Conservation (phyloP, 2,888 invertebrate genomes). For the Liodrosophila aerea region DNA sequence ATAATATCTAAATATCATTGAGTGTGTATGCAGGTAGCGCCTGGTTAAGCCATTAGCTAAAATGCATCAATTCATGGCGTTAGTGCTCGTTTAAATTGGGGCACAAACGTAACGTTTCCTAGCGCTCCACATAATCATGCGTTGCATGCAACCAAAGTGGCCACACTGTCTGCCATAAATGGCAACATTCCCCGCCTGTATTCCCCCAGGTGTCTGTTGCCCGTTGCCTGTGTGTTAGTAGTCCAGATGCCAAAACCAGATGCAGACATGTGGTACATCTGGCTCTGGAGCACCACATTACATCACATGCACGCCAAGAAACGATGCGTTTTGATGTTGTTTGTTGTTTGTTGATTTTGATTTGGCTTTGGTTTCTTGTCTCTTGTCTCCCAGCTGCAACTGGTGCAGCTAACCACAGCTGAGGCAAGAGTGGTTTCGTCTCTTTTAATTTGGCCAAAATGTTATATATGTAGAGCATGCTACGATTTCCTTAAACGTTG, state of each 20-base stretch:
- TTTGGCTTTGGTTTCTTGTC: conserved; percentile 7
- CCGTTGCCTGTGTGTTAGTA: conserved; percentile 18
- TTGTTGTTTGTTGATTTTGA: conserved; percentile 29
- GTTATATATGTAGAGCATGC: conserved; percentile 11
- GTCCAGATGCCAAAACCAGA: conserved; percentile 56
- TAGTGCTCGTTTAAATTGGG: conserved; percentile 34
- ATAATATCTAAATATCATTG: conserved; percentile 30
- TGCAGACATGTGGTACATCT: conserved; percentile 34
- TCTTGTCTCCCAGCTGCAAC: conserved; percentile 9
- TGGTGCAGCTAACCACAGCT: conserved; percentile 32
- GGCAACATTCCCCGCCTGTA: conserved; percentile 45
- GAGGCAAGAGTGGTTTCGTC: conserved; percentile 54
- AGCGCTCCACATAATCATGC: conserved; percentile 71
- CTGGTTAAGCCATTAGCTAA: conserved; percentile 45
- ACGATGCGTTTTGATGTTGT: conserved; percentile 65
- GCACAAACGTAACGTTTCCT: conserved; percentile 58
- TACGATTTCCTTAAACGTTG: conserved; percentile 72
- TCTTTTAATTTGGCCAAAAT: conserved; percentile 33
- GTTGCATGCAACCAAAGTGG: conserved; percentile 52
- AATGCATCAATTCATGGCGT: conserved; percentile 33
- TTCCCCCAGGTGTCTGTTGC: conserved; percentile 11
- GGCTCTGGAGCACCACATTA: conserved; percentile 64
- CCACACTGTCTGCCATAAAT: conserved; percentile 67
- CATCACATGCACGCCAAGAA: conserved; percentile 60
- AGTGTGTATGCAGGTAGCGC: conserved; percentile 11